Evolutionary conservation across 2,888 invertebrate species (phyloP), one percentile per base, ranked within the genome.

Genomic region (Caenorhabditis angaria): DNA sequence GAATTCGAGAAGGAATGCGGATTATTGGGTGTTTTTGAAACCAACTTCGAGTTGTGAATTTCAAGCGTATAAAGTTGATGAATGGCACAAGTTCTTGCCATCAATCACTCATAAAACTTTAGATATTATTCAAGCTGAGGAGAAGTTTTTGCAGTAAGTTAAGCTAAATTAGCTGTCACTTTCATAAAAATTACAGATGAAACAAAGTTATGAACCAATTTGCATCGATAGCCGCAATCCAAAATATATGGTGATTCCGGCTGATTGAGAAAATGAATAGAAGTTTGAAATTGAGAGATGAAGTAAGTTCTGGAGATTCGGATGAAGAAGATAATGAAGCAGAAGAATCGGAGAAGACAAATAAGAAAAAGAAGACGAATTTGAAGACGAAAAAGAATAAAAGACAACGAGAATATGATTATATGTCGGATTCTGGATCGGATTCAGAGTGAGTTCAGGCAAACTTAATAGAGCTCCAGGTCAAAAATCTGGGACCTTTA

Each of bases 21-120:
- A 97, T 0, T 99, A 96, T 88, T 99, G 96, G 88, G 94, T 99
- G n/a, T 99, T 99, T 87, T 95, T 95, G 0, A 96, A 97, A 89
- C 94, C 94, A 20, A 56, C 47, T 4, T 41, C 48, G 4, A 64
- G 60, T 71, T 65, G 63, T 35, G 82, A 81, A 41, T 86, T 86
- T 66, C 75, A 81, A 35, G 86, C 86, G 5, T 77, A 82, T 60
- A 85, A 85, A 67, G 78, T 99, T 10, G 93, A 94, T 64, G 97
- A 99, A 89, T 99, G 96, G 96, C 94, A 94, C 88, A 94, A 94
- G 87, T 95, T 95, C 88, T 92, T 93, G 84, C 93, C 94, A 0
- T 92, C 93, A 65, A 93, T 94, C 83, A 91, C 93, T 60, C 97
- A 97, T 88, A 97, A 97, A 89, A 92, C 95, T 0, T 90, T 99